Conservation (phyloP, 2,113 vertebrate species). For the Archilochus colubris region DNA sequence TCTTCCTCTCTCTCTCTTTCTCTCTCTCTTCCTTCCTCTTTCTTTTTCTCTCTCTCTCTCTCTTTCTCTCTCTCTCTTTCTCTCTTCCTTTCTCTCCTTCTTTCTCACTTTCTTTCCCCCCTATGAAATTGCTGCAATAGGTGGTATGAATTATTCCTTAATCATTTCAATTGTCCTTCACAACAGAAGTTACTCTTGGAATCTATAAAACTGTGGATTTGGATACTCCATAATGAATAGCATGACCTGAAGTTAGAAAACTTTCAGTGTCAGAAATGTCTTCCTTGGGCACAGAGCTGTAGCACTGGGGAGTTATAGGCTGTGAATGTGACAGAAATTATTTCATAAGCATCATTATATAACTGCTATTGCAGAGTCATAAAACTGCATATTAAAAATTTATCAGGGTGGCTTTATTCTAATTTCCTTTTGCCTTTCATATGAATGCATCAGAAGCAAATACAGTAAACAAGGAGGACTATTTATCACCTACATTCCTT, state of each 20-base stretch:
- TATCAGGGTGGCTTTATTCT: background rate
- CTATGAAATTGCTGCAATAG: background rate
- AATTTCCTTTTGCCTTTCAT: background rate
- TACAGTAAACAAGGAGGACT: constrained; percentile 38
- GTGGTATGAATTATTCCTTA: background rate
- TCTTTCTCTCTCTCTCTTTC: too few relatives aligned
- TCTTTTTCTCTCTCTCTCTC: too few relatives aligned
- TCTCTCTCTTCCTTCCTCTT: too few relatives aligned
- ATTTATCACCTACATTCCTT: constrained; percentile 54
- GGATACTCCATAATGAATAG: background rate
- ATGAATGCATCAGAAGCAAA: background rate
- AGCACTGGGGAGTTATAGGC: background rate
- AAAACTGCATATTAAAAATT: background rate
- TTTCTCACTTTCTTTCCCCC: too few relatives aligned
- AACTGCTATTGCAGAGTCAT: background rate
- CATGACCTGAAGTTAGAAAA: background rate
- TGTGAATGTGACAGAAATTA: background rate
- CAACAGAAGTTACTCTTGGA: background rate
- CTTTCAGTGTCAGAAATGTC: background rate
- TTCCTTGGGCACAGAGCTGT: background rate
- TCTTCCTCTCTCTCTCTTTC: too few relatives aligned
- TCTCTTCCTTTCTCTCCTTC: too few relatives aligned
- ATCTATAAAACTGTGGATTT: background rate
- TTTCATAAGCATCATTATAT: background rate
- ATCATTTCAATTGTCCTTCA: background rate